Evolutionary conservation across 2,888 invertebrate species (phyloP).

Genomic region (Petrophora chlorosata): DNA sequence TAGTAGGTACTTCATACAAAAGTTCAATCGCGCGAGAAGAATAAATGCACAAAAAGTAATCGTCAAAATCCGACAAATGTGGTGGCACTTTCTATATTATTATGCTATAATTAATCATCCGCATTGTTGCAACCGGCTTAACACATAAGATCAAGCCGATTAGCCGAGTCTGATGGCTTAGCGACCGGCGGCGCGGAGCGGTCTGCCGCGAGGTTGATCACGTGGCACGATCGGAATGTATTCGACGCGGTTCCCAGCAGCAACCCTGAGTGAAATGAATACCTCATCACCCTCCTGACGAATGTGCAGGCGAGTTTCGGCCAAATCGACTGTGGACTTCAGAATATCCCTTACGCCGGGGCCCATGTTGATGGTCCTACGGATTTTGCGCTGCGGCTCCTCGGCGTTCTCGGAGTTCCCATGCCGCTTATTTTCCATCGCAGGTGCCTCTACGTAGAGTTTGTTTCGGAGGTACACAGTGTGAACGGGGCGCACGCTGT

Average conservation of each 20-base stretch:
- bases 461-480: too few relatives aligned
- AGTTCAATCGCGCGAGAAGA: background rate
- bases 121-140: too few relatives aligned
- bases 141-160: too few relatives aligned
- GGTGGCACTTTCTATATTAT: background rate
- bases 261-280: background rate
- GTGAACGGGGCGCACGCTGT: too few relatives aligned
- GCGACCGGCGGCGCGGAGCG: background rate
- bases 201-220: background rate
- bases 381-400: conserved; percentile 4
- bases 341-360: background rate
- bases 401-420: background rate
- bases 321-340: background rate
- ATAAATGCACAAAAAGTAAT: background rate
- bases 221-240: background rate
- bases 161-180: too few relatives aligned
- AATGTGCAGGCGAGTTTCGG: background rate
- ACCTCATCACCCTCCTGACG: background rate
- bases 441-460: background rate
- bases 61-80: background rate
- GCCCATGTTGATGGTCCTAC: background rate
- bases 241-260: background rate
- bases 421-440: conserved; percentile 1
- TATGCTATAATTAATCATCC: background rate
- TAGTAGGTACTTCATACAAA: too few relatives aligned